Evolutionary conservation across 2,113 vertebrate species (phyloP), one percentile per base, ranked within the genome.

Genomic region (Columbina picui): DNA sequence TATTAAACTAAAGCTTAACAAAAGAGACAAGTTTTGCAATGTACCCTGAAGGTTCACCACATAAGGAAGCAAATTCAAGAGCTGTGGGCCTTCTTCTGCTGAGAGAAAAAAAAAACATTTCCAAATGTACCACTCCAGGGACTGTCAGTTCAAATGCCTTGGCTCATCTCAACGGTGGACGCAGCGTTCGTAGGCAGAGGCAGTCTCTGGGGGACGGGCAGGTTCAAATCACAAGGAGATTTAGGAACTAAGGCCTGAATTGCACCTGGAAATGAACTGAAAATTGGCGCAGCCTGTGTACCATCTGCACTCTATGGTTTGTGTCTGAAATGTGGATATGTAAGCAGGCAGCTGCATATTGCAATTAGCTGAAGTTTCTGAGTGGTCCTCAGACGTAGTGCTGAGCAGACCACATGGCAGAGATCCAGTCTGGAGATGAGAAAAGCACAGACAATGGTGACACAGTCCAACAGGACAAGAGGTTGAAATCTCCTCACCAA

Each of bases 361-460:
- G 96, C 96, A 96, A 96, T 97, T 96, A 96, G 90, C 96, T 96
- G 95, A 96, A 96, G 96, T 96, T 97, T 96, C 96, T 95, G 96
- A 95, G 94, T 96, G 96, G 93, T 96, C 95, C 96, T 97, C 96
- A 96, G 96, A 96, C 90, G 16, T 92, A 65, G 94, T 81, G 93
- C 94, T 95, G 95, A 97, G 96, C 96, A 95, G 96, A 96, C 96
- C 96, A 95, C 95, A 97, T 96, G 96, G 95, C 96, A 97, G 88
- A 15, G 5, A 96, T 96, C 95, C 96, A 97, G 96, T 96, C 96
- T 97, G 96, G 93, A 97, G 96, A 96, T 94, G 93, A 94, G 95
- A 89, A 81, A 92, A 95, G 88, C 94, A 71, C 93, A 96, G 92
- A 96, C 96, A 96, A 96, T 96, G 96, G 94, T 1, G 88, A 92